Percentiles rank a stretch among this genome's conserved stretches.
Conservation (phyloP, 2,797 vertebrate species). For the Muscicapa comitata region DNA sequence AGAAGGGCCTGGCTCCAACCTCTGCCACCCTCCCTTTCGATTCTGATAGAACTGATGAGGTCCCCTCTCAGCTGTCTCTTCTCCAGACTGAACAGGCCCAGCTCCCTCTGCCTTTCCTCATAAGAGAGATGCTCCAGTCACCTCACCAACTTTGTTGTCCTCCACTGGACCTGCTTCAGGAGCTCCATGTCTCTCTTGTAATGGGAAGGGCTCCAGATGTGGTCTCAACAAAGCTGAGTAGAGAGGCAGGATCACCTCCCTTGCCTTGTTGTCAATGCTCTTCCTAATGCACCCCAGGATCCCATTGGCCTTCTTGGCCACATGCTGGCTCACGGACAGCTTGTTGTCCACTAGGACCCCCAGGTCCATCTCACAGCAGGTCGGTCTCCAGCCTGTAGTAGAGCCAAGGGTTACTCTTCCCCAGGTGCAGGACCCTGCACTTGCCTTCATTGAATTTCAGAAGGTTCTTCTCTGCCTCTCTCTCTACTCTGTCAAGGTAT, state of each 20-base stretch:
- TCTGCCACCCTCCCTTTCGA: background rate
- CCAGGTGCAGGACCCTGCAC: background rate
- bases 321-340: background rate
- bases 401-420: background rate
- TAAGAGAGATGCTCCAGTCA: background rate
- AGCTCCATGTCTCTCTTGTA: background rate
- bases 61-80: background rate
- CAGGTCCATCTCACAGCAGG: background rate
- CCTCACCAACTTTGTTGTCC: background rate
- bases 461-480: background rate
- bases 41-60: background rate
- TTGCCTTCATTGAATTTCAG: background rate
- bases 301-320: background rate
- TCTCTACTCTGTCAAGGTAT: rapidly evolving
- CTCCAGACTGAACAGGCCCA: background rate
- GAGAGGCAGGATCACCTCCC: background rate
- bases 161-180: background rate
- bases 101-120: background rate
- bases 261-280: background rate
- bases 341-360: background rate
- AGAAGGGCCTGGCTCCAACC: background rate
- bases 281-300: background rate
- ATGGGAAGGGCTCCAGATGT: background rate
- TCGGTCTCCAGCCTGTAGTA: background rate
- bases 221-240: background rate